Evolutionary conservation across 2,888 invertebrate species (phyloP), one percentile per base, ranked within the genome.

Genomic region (Adela reaumurella): DNA sequence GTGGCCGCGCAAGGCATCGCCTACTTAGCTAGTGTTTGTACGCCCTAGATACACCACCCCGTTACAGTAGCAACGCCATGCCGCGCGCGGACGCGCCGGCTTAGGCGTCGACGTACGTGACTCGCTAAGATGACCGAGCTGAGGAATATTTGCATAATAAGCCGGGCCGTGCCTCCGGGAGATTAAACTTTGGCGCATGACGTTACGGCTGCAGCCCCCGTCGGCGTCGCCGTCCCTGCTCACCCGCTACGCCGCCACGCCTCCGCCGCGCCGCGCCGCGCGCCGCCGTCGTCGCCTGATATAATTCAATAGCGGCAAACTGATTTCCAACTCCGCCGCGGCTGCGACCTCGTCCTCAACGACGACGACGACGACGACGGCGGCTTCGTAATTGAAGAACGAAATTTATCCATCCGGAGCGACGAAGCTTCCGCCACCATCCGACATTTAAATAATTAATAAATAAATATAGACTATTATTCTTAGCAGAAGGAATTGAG

Each of bases 251-350:
- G 5, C 24, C 24, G 5, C 24, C 24, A 4, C 35, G 35, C 35
- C 11, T 14, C 35, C 35, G 35, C 14, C 35, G 6, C 35, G 35
- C 35, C 24, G 24, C 6, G 6, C 10, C 24, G 24, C n/a, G n/a
- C n/a, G n/a, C n/a, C n/a, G n/a, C n/a, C n/a, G 24, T 8, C 35
- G 11, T 35, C 35, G 35, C 35, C 66, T 65, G 68, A 67, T 73
- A 69, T 74, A 74, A 76, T 74, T 76, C 73, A 76, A 76, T 76
- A 74, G 73, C 68, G 70, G 70, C 69, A 68, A 73, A 73, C 72
- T 74, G 73, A 74, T 71, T 76, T 67, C 64, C 61, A 68, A 70
- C 62, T 72, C 67, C 58, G 62, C 57, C 20, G 43, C 43, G 6
- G 18, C 19, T 16, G 8, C 45, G 24, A 17, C 16, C 24, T 46